Conservation (phyloP, 2,797 vertebrate genomes). For the Selene dorsalis region DNA sequence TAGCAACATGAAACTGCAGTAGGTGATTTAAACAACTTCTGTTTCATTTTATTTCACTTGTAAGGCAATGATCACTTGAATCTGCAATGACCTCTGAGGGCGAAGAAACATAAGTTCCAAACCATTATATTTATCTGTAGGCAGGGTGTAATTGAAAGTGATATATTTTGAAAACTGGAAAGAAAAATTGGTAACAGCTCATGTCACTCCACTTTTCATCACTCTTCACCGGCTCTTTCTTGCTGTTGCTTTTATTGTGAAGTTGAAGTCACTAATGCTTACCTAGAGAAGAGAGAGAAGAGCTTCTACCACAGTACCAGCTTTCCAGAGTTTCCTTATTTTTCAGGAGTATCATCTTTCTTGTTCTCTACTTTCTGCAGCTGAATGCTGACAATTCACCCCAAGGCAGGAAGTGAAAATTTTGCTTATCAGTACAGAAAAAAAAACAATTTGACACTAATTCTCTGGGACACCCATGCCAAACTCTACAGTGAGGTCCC, state of each 20-base stretch:
- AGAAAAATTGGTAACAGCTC: neutral
- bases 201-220: neutral
- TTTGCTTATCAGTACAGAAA: neutral
- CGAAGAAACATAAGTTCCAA: no score
- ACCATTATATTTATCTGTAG: no score
- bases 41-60: neutral
- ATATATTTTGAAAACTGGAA: neutral
- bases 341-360: no score
- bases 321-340: neutral
- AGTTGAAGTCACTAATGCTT: neutral
- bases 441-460: neutral
- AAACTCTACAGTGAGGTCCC: neutral
- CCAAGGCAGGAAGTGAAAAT: neutral
- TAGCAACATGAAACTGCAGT: neutral
- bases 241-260: neutral
- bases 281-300: neutral
- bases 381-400: neutral
- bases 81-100: no score
- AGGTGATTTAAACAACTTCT: neutral
- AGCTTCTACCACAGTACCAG: neutral
- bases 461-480: slow-evolving; percentile 1
- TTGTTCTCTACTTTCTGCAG: no score
- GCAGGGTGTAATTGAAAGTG: neutral
- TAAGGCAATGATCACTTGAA: neutral
- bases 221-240: neutral